Base-by-base conservation (phyloP, 2,888 invertebrate genomes). In the Xylota segnis region DNA sequence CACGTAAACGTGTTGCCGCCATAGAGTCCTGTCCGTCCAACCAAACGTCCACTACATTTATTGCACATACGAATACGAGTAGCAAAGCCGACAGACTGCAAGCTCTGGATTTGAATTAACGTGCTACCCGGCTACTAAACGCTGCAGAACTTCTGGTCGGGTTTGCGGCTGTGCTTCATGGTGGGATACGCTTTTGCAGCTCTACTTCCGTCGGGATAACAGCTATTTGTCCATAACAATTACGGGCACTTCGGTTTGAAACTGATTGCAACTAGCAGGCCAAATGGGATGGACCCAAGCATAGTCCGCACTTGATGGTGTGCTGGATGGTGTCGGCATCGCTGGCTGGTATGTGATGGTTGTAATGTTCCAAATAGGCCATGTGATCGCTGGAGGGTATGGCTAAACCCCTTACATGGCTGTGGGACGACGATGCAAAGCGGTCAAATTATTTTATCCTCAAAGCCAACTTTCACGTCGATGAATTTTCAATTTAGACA, bases 401-500 rank as follows among this genome's bases (percentile, higher is more conserved):
- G 18, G 65, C 34, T 27, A 56, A 65, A 56, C 52, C 54, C 40
- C 43, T 68, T 63, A 74, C 74, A 68, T 78, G 65, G 61, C 29
- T 47, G 40, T 9, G 27, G 68, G 61, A 43, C 52, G n/a, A 23
- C 7, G n/a, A 23, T 7, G 61, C 29, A 59, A 65, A 76, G 71
- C 54, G 61, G 72, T 86, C 58, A 72, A 82, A 86, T 72, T 76
- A 77, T 68, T 74, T 77, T 43, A 72, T 45, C 71, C 68, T 56
- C 61, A 58, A 71, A 77, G 65, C 68, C 76, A 84, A 75, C 74
- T 75, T 79, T 86, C 63, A 68, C 61, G 54, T 77, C 76, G 82
- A 77, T 77, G 76, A 77, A 77, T 82, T 86, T 86, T 86, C 86
- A 82, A 82, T 86, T 77, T 72, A 12, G 56, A 58, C 40, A 84